phyloP scores from a whole-genome alignment of 2,113 vertebrate genomes.

The Stomatorhinus ivindoensis region DNA sequence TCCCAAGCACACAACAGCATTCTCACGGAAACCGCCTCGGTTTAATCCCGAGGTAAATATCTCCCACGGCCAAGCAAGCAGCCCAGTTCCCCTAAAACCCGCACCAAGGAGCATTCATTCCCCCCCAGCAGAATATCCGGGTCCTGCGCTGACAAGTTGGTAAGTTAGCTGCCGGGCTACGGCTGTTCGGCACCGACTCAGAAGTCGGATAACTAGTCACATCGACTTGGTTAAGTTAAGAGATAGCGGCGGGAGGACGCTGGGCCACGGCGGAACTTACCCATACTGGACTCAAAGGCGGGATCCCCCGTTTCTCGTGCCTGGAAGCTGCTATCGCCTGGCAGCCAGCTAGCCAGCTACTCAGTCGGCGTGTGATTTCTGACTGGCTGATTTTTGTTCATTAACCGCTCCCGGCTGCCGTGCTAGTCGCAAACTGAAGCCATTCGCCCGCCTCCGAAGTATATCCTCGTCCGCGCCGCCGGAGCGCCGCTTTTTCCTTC shows the following conservation, averaged over 20 bases:
- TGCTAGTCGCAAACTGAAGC: slow-evolving; percentile 30
- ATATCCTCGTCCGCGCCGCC: slow-evolving; percentile 8
- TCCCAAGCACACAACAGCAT: background rate
- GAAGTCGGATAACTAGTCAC: background rate
- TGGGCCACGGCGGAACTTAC: slow-evolving; percentile 58
- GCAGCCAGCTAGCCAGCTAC: slow-evolving; percentile 38
- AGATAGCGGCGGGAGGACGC: background rate
- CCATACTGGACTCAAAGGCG: slow-evolving; percentile 52
- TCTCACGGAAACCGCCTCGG: background rate
- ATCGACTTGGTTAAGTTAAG: background rate
- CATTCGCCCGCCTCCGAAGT: slow-evolving; percentile 42
- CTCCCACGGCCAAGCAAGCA: background rate
- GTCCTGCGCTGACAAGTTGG: background rate
- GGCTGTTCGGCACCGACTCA: background rate
- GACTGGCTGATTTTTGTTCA: slow-evolving; percentile 9
- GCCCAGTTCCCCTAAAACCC: background rate
- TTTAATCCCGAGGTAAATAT: background rate
- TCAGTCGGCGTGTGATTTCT: slow-evolving; percentile 21
- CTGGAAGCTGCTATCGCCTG: slow-evolving; percentile 38
- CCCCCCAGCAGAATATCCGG: background rate
- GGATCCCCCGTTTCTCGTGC: slow-evolving; percentile 37
- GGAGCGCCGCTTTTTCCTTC: slow-evolving; percentile 5
- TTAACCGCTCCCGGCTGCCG: slow-evolving; percentile 9
- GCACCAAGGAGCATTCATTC: background rate
- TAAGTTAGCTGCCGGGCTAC: background rate